phyloP scores from a whole-genome alignment of 1,140 invertebrate genomes.

The Drosophila micromelanica region DNA sequence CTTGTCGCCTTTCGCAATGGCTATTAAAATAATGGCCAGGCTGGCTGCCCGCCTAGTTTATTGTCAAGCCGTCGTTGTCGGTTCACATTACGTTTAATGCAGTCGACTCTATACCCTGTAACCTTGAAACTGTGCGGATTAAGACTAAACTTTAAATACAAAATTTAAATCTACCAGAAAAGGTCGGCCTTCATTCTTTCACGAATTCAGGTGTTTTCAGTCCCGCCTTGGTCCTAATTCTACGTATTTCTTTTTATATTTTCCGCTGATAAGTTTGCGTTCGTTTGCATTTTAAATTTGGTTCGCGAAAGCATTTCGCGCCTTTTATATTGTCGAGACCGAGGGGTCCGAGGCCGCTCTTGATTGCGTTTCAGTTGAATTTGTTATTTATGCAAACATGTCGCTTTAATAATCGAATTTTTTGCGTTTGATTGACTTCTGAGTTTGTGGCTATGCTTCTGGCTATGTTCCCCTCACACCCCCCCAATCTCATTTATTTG shows the following conservation, averaged over 20 bases:
- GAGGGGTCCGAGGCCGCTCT: background rate
- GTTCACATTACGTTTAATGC: constrained; percentile 30
- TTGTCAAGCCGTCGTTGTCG: constrained; percentile 19
- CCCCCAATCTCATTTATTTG: background rate
- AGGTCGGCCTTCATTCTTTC: background rate
- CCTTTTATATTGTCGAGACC: constrained; percentile 25
- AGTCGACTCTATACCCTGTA: constrained; percentile 15
- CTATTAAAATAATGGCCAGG: constrained; percentile 38
- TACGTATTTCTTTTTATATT: background rate
- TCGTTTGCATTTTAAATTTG: background rate
- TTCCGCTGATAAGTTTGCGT: background rate
- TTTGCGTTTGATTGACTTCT: constrained; percentile 57
- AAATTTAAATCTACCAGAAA: background rate
- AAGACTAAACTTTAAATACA: background rate
- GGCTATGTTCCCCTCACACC: no score
- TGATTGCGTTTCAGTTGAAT: constrained; percentile 33
- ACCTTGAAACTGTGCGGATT: background rate
- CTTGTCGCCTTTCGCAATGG: constrained; percentile 10
- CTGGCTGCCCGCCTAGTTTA: constrained; percentile 8
- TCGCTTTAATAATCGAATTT: constrained; percentile 59
- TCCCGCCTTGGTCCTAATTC: background rate
- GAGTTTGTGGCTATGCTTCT: constrained; percentile 2
- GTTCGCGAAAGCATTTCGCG: background rate
- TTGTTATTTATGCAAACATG: constrained; percentile 39
- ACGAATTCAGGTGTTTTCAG: no score